phyloP scores from a whole-genome alignment of 2,888 invertebrate genomes.

The Apoda limacodes region DNA sequence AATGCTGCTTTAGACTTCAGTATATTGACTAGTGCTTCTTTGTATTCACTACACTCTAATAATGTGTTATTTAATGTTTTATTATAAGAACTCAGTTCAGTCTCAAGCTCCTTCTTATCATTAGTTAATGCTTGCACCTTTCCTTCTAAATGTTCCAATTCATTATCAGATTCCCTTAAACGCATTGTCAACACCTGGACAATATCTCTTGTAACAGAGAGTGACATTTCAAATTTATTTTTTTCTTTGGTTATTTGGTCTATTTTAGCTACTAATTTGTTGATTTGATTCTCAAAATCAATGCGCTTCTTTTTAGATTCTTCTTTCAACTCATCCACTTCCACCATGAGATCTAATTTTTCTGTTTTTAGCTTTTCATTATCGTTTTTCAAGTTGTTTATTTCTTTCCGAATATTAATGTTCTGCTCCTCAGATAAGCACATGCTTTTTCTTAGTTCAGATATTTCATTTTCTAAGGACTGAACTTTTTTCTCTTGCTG shows the following conservation, averaged over 20 bases:
- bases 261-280: slow-evolving; percentile 51
- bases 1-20: slow-evolving; percentile 57
- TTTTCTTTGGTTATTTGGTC: slow-evolving; percentile 61
- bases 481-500: slow-evolving; percentile 43
- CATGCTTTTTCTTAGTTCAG: slow-evolving; percentile 40
- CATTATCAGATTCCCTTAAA: slow-evolving; percentile 69
- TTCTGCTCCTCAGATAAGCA: slow-evolving; percentile 40
- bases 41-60: slow-evolving; percentile 57
- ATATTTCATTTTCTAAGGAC: slow-evolving; percentile 41
- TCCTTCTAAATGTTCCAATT: slow-evolving; percentile 65
- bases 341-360: slow-evolving; percentile 30
- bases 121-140: slow-evolving; percentile 40
- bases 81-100: slow-evolving; percentile 44
- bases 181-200: slow-evolving; percentile 70
- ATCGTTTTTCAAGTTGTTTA: slow-evolving; percentile 36
- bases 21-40: slow-evolving; percentile 58
- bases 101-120: slow-evolving; percentile 43
- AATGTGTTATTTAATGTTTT: slow-evolving; percentile 41
- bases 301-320: slow-evolving; percentile 43
- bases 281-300: slow-evolving; percentile 53
- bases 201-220: slow-evolving; percentile 68
- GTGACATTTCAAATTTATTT: slow-evolving; percentile 68
- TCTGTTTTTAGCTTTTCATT: slow-evolving; percentile 35
- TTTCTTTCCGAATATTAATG: slow-evolving; percentile 34
- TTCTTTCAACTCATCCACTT: slow-evolving; percentile 43